These are phyloP conservation scores for Eurois occulta DNA, from an alignment of 2,888 invertebrate species.

Conservation along the genomic window DNA sequence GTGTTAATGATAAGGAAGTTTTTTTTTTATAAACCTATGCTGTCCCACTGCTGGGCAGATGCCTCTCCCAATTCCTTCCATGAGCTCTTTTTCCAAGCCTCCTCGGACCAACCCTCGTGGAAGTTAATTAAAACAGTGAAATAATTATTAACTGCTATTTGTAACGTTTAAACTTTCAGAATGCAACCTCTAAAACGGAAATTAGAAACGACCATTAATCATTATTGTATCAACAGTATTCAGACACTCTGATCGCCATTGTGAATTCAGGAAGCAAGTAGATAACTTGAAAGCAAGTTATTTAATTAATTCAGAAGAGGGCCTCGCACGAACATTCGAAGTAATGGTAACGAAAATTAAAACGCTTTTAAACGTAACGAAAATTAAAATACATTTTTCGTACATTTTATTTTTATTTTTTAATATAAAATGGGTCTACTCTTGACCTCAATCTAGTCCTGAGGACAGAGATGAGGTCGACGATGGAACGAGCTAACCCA, in stretches of 20 bases:
- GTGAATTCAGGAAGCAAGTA: neutral
- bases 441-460: no score
- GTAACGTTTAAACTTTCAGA: neutral
- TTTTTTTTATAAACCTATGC: no score
- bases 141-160: neutral
- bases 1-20: no score
- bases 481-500: no score
- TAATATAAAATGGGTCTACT: no score
- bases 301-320: constrained; percentile 5
- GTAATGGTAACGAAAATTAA: neutral
- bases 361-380: neutral
- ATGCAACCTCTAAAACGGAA: neutral
- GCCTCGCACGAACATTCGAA: neutral
- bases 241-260: neutral
- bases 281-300: constrained; percentile 5
- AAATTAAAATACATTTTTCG: no score
- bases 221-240: constrained; percentile 9
- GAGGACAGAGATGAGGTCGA: no score
- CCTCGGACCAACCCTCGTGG: no score
- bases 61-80: no score
- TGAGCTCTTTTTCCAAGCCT: no score
- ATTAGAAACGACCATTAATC: constrained; percentile 1
- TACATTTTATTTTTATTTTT: no score
- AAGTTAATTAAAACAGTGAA: neutral
- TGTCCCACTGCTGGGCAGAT: no score